phyloP scores from a whole-genome alignment of 2,888 invertebrate genomes.

The Onthophagus sagittarius region DNA sequence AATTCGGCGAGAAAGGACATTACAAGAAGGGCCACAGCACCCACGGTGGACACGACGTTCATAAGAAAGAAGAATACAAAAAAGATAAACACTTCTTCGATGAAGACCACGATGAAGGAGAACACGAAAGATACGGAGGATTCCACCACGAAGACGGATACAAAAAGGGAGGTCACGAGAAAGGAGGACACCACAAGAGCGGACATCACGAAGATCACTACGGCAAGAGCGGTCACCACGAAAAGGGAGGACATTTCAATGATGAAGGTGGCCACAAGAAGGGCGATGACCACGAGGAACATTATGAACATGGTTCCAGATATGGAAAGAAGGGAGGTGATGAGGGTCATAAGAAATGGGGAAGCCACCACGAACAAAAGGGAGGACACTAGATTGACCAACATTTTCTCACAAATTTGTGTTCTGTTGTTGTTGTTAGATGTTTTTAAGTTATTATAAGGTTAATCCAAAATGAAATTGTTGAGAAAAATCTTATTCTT shows the following conservation, averaged over 20 bases:
- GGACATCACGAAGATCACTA: slow-evolving; percentile 73
- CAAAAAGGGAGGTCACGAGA: slow-evolving; percentile 77
- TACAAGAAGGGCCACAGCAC: slow-evolving; percentile 83
- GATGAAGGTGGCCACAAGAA: slow-evolving; percentile 78
- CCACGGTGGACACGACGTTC: slow-evolving; percentile 80
- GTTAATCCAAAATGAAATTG: background rate
- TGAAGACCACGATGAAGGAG: slow-evolving; percentile 77
- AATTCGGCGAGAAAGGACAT: slow-evolving; percentile 67
- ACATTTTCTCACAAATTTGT: background rate
- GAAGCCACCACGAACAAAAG: slow-evolving; percentile 47
- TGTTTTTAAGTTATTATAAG: slow-evolving; percentile 9
- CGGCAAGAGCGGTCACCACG: slow-evolving; percentile 75
- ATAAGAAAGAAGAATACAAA: slow-evolving; percentile 81
- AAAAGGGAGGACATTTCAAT: slow-evolving; percentile 76
- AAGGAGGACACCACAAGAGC: slow-evolving; percentile 77
- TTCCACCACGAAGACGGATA: slow-evolving; percentile 76
- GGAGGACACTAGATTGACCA: slow-evolving; percentile 16
- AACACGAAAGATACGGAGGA: slow-evolving; percentile 77
- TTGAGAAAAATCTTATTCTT: background rate
- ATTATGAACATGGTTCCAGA: slow-evolving; percentile 69
- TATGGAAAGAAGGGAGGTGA: slow-evolving; percentile 77
- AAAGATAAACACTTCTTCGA: slow-evolving; percentile 85
- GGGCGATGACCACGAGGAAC: slow-evolving; percentile 71
- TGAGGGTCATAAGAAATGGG: slow-evolving; percentile 76
- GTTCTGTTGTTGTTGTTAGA: slow-evolving; percentile 8